These are phyloP conservation scores for Plagodis dolabraria DNA, from an alignment of 2,888 invertebrate species.

Conservation along the genomic window DNA sequence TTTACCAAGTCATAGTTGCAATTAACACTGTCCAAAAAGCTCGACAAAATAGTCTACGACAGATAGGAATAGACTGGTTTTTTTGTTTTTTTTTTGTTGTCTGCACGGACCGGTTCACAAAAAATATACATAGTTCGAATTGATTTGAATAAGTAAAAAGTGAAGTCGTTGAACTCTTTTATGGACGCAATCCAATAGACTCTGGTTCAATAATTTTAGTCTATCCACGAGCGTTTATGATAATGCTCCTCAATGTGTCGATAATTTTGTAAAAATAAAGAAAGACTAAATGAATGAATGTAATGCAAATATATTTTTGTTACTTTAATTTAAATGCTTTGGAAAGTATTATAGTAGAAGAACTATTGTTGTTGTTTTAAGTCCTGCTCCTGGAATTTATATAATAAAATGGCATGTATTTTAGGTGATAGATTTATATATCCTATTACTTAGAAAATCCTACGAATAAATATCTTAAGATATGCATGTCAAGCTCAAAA, in stretches of 20 bases:
- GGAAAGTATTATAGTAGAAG: too few relatives aligned
- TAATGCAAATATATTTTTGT: too few relatives aligned
- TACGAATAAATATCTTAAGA: too few relatives aligned
- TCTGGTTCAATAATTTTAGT: not conserved
- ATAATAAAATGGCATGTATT: too few relatives aligned
- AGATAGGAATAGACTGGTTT: slow-evolving; percentile 2
- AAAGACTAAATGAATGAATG: too few relatives aligned
- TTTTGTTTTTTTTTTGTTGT: not conserved
- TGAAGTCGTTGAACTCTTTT: slow-evolving; percentile 23
- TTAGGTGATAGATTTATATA: too few relatives aligned
- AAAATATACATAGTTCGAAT: slow-evolving; percentile 19
- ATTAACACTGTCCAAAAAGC: not conserved
- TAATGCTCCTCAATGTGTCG: not conserved
- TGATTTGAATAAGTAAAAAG: slow-evolving; percentile 24
- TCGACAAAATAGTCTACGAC: slow-evolving; percentile 3
- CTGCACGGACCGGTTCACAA: slow-evolving; percentile 18
- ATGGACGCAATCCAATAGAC: slow-evolving; percentile 7
- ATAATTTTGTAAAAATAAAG: too few relatives aligned
- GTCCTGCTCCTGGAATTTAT: too few relatives aligned
- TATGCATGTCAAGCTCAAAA: too few relatives aligned
- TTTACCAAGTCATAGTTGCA: not conserved
- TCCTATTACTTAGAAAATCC: too few relatives aligned
- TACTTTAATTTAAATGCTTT: too few relatives aligned
- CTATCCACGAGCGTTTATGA: not conserved
- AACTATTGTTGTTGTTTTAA: too few relatives aligned